A percentile compares a stretch with the other conserved stretches of the same genome.
These are phyloP conservation scores for Drosophila putrida DNA, from an alignment of 2,888 invertebrate genomes.

Conservation along the genomic window DNA sequence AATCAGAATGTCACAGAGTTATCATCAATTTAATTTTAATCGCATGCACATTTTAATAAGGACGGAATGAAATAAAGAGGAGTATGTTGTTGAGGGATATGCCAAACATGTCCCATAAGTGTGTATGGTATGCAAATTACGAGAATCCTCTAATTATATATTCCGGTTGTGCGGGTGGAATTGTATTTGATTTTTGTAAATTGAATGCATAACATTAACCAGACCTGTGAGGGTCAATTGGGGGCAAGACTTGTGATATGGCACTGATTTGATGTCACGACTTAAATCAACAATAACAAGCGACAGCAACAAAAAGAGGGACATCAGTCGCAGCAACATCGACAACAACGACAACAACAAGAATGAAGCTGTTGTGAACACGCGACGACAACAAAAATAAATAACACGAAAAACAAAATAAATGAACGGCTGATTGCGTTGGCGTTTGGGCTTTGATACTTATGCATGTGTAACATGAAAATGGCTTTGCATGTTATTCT, in stretches of 20 bases:
- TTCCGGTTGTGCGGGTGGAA: constrained; percentile 54
- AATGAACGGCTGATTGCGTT: constrained; percentile 68
- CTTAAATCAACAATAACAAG: constrained; percentile 67
- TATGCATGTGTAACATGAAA: constrained; percentile 63
- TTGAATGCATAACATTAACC: constrained; percentile 55
- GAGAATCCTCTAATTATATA: constrained; percentile 67
- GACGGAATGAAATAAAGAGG: constrained; percentile 6
- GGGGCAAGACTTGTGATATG: constrained; percentile 41
- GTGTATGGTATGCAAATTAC: constrained; percentile 46
- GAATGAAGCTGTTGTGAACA: constrained; percentile 49
- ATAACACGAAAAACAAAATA: constrained; percentile 51
- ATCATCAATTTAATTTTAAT: constrained; percentile 13
- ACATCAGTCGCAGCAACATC: constrained; percentile 26
- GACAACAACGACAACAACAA: constrained; percentile 17
- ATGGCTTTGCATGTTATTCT: constrained; percentile 69
- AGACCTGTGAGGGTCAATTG: constrained; percentile 22
- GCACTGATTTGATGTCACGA: constrained; percentile 68
- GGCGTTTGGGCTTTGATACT: constrained; percentile 50
- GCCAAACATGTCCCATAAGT: constrained; percentile 18
- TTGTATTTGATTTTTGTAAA: constrained; percentile 68
- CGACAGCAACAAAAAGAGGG: constrained; percentile 24
- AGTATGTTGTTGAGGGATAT: constrained; percentile 24
- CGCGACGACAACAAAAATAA: constrained; percentile 66
- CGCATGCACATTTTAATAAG: constrained; percentile 21
- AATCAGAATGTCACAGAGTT: constrained; percentile 1